Conservation (phyloP, 1,140 invertebrate species). For the Ostrea denselamellosa region DNA sequence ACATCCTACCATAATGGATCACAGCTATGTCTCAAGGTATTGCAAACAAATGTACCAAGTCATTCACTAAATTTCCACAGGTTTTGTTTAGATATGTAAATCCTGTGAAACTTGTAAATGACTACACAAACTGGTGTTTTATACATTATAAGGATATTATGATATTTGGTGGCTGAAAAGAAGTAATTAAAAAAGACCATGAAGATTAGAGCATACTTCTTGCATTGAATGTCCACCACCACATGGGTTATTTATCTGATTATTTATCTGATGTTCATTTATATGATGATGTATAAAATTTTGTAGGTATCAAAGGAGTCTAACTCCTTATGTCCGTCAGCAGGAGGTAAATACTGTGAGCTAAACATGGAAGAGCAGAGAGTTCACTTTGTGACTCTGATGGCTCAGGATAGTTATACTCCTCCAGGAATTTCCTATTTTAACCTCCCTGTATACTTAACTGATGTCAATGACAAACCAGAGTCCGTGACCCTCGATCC, state of each 20-base stretch:
- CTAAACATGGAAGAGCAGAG: conserved; percentile 58
- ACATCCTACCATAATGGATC: conserved; percentile 52
- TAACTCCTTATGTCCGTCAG: conserved; percentile 53
- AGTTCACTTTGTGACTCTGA: conserved; percentile 56
- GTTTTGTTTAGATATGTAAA: neutral
- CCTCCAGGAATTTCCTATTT: conserved; percentile 55
- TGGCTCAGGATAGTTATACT: conserved; percentile 58
- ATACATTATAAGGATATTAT: neutral
- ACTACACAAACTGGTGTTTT: neutral
- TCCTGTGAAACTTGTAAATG: neutral
- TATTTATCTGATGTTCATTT: conserved; percentile 18
- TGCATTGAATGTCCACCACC: too few relatives aligned
- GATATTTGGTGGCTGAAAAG: neutral
- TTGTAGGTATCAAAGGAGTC: conserved; percentile 57
- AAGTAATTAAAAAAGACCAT: neutral
- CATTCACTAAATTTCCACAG: neutral
- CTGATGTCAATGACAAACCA: conserved; percentile 63
- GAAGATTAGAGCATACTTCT: neutral
- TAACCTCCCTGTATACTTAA: conserved; percentile 58
- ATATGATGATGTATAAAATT: neutral
- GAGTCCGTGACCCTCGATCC: conserved; percentile 49
- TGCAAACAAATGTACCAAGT: neutral
- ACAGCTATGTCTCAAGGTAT: conserved; percentile 61
- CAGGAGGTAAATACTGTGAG: conserved; percentile 58
- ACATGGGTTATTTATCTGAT: conserved; percentile 3